Evolutionary conservation across 92 coral and sea anemone genomes (phyloP), one percentile per base, ranked within the genome.

Genomic region (Virgularia gustaviana): DNA sequence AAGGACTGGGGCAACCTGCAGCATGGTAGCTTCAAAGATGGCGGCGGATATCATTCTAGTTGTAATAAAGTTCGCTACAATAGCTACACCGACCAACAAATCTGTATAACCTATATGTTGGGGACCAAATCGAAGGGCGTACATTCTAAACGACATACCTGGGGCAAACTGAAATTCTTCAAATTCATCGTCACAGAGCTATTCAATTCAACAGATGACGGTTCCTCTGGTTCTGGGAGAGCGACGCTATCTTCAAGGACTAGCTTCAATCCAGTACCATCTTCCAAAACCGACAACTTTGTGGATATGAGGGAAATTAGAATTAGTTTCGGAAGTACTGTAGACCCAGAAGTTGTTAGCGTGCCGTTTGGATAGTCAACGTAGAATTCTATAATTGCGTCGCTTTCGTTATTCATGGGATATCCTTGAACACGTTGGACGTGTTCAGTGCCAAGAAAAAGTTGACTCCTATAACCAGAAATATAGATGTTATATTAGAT

Each of bases 301-400:
- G 75, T 61, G 19, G 10, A 30, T 18, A 68, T 54, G 15, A 68
- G 16, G 38, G 75, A 68, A 18, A 61, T 61, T n/a, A 68, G 51
- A 38, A 49, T 68, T 6, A 61, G 30, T 34, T 38, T 31, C 25
- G 53, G 38, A 31, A 68, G 25, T n/a, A n/a, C n/a, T n/a, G n/a
- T n/a, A 6, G 61, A 22, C 16, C 15, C 62, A n/a, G 38, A 18
- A 2, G 29, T 34, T 31, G 54, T 12, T n/a, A n/a, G n/a, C n/a
- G n/a, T n/a, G 13, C 15, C 36, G 55, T 32, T 35, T 10, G 75
- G 75, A 34, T 68, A 68, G 36, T 49, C 32, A 16, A 68, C 61
- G 75, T 68, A 68, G 33, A 68, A 68, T 9, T 18, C 7, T 39
- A 68, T 49, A 16, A 51, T n/a, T 4, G 75, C 75, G 24, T 68